Evolutionary conservation across 2,888 invertebrate genomes (phyloP).

Genomic region (Myathropa florea): DNA sequence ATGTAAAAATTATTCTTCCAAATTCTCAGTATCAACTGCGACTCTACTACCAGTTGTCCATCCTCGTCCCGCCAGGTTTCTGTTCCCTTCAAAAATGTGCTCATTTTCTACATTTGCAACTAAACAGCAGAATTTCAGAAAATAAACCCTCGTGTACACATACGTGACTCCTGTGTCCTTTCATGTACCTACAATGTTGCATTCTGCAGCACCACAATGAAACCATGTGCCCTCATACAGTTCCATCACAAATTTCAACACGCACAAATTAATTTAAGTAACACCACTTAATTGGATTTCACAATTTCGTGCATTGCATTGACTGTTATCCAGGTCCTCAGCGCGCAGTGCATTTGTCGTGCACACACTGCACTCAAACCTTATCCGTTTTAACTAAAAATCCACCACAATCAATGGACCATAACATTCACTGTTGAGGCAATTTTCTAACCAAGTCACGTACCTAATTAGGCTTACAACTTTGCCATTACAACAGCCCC

Average conservation of each 20-base stretch:
- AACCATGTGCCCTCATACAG: not conserved
- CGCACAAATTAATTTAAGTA: slow-evolving; percentile 40
- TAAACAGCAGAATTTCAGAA: no score
- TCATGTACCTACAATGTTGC: not conserved
- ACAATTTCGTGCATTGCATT: slow-evolving; percentile 7
- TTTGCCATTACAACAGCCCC: slow-evolving; percentile 20
- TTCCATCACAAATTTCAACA: not conserved
- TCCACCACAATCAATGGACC: slow-evolving; percentile 16
- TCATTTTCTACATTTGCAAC: no score
- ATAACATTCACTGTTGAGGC: slow-evolving; percentile 27
- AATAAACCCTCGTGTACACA: no score
- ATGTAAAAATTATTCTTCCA: no score
- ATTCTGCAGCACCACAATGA: not conserved
- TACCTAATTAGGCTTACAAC: slow-evolving; percentile 63
- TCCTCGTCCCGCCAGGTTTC: no score
- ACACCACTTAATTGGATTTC: slow-evolving; percentile 36
- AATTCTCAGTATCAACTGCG: no score
- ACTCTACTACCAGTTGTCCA: no score
- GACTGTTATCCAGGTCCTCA: slow-evolving; percentile 2
- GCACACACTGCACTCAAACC: not conserved
- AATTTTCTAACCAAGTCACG: slow-evolving; percentile 58
- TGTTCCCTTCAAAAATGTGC: no score
- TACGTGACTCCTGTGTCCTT: no score
- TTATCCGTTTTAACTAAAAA: not conserved
- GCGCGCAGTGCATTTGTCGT: not conserved